These are phyloP conservation scores for Characodon lateralis DNA, from an alignment of 2,797 vertebrate species.

Conservation along the genomic window DNA sequence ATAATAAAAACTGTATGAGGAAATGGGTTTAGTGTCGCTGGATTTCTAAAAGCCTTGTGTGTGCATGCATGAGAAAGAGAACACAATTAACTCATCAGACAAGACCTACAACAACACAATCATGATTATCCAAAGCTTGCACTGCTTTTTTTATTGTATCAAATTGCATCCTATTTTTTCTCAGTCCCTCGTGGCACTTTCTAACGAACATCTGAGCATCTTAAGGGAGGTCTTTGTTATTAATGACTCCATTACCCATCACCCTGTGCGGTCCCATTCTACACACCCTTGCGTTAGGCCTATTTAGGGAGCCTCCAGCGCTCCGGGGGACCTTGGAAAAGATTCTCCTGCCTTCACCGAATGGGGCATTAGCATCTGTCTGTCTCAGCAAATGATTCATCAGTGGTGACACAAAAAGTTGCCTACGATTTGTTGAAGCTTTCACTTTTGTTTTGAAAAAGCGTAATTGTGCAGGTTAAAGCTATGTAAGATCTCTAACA, in stretches of 20 bases:
- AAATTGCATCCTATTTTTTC: constrained; percentile 76
- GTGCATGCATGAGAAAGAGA: constrained; percentile 5
- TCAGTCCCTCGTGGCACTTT: constrained; percentile 69
- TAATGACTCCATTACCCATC: constrained; percentile 85
- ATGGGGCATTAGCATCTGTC: constrained; percentile 79
- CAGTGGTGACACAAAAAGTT: constrained; percentile 52
- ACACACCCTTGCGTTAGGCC: constrained; percentile 75
- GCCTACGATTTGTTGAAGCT: constrained; percentile 64
- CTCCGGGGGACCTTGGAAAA: constrained; percentile 69
- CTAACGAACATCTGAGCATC: constrained; percentile 83
- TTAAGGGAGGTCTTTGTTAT: constrained; percentile 83
- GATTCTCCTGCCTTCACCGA: constrained; percentile 71
- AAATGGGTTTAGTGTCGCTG: constrained; percentile 58
- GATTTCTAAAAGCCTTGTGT: constrained; percentile 9
- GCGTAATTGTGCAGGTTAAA: constrained; percentile 23
- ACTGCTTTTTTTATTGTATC: constrained; percentile 60
- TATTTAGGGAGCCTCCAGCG: constrained; percentile 79
- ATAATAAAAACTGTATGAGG: constrained; percentile 86
- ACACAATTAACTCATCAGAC: constrained; percentile 63
- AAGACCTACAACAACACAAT: constrained; percentile 58
- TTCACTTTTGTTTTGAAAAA: constrained; percentile 51
- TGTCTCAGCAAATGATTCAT: constrained; percentile 73
- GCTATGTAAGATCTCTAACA: constrained; percentile 32
- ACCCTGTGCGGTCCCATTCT: constrained; percentile 81
- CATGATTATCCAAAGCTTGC: constrained; percentile 65